Base-by-base conservation (phyloP, 2,797 vertebrate species). In the Avahi laniger region DNA sequence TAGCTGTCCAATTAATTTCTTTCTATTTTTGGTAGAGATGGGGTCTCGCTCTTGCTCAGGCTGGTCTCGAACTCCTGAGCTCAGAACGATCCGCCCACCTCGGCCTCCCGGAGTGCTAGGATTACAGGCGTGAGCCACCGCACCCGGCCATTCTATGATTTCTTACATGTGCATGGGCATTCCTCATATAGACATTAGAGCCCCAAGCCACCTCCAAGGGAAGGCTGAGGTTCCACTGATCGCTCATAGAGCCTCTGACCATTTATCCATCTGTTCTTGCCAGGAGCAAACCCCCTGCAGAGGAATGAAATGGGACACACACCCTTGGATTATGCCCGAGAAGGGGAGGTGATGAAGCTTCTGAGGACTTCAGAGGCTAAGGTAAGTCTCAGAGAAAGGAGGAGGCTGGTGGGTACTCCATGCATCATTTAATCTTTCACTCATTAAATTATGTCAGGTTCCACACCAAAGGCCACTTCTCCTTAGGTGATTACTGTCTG, bases 231-330 rank as follows among this genome's bases (percentile, higher is more conserved):
- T 43, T 48, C 52, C 92, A 10, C 75, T 95, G 65, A 97, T 98
- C 97, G 97, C 93, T 93, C 7, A 59, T 20, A 73, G 33, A 88
- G 73, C 35, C 41, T 79, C 90, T 97, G 17, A 90, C 35, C n/a
- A 2, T 83, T 89, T 92, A 20, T 95, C 86, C 3, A 93, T 85
- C 95, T 97, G 18, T 52, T 93, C 85, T 76, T 63, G 50, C 73
- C 98, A 99, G 99, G 99, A 99, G 99, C 99, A 95, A 99, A 98
- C 98, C 99, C 99, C 84, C 97, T 99, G 96, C 99, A 99, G 98
- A 98, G 98, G 97, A 99, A 99, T 2, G 99, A 99, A 69, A 99
- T 99, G 99, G 99, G 99, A 90, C 99, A 99, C 97, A 99, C 99
- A 0, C 98, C 99, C 0, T 98, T 99, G 97, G 99, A 99, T 97